A percentile compares a stretch with the other conserved stretches of the same genome.
These are phyloP conservation scores for Pachyseris speciosa DNA, from an alignment of 64 coral and sea anemone species.

Conservation along the genomic window DNA sequence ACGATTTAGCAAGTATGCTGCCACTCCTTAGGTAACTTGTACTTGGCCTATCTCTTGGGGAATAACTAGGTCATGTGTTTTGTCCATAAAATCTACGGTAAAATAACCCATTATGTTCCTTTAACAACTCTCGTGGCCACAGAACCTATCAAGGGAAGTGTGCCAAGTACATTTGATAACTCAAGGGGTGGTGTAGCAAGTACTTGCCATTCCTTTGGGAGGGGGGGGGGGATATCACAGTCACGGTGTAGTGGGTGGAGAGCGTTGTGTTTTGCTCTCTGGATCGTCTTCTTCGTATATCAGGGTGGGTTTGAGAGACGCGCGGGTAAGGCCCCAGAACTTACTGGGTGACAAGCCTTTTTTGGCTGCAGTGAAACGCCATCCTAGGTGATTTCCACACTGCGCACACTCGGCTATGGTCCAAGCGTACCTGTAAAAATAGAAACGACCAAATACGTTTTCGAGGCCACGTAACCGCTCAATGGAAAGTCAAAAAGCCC, in stretches of 20 bases:
- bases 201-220: not conserved
- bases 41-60: not conserved
- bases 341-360: conserved; percentile 86
- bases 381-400: conserved; percentile 90
- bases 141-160: not conserved
- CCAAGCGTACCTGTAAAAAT: conserved; percentile 88
- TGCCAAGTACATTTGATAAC: not conserved
- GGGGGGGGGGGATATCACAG: not conserved
- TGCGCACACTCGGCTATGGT: conserved; percentile 97
- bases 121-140: not conserved
- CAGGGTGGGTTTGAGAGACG: conserved; percentile 76
- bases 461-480: no score
- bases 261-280: not conserved
- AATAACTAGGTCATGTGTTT: not conserved
- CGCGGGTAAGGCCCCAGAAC: conserved; percentile 97
- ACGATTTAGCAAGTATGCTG: not conserved
- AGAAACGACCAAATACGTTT: no score
- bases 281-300: not conserved
- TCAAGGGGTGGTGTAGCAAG: not conserved
- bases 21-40: not conserved
- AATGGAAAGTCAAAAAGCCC: no score
- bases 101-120: not conserved
- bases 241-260: not conserved
- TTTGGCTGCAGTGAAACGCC: conserved; percentile 93
- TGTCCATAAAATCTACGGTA: not conserved